Conservation (phyloP, 2,113 vertebrate genomes). For the Trichomycterus rosablanca region DNA sequence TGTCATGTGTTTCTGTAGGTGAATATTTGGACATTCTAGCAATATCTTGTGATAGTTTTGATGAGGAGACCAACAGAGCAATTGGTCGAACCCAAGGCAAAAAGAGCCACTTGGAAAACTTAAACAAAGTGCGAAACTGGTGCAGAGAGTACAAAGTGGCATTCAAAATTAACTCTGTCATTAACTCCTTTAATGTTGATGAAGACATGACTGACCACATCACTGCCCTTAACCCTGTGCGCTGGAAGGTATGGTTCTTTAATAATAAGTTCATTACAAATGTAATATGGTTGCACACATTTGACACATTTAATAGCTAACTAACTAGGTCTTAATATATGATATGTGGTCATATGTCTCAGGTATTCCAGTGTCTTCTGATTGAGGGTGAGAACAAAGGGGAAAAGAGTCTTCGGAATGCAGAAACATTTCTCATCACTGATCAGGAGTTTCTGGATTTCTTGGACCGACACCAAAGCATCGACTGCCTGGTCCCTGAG, state of each 20-base stretch:
- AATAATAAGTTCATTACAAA: too few species aligned
- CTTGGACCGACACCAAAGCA: constrained; percentile 72
- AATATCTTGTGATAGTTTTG: constrained; percentile 91
- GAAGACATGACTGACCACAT: constrained; percentile 85
- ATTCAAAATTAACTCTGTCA: constrained; percentile 93
- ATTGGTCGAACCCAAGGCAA: constrained; percentile 85
- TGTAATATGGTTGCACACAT: background rate
- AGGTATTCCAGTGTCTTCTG: constrained; percentile 93
- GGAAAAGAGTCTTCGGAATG: constrained; percentile 78
- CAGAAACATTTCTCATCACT: constrained; percentile 77
- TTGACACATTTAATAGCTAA: too few species aligned
- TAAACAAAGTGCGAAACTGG: constrained; percentile 77
- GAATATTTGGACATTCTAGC: constrained; percentile 84
- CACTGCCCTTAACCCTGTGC: constrained; percentile 74
- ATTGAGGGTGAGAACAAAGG: constrained; percentile 90
- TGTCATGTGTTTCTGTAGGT: constrained; percentile 1
- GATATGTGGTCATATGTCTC: constrained; percentile 5
- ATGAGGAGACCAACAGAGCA: constrained; percentile 79
- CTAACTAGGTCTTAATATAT: too few species aligned
- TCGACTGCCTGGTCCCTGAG: constrained; percentile 85
- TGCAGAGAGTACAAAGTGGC: constrained; percentile 82
- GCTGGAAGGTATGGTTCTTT: constrained; percentile 82
- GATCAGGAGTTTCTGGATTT: constrained; percentile 80
- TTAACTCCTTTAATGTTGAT: constrained; percentile 85
- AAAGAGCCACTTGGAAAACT: constrained; percentile 82